Evolutionary conservation across 2,113 vertebrate genomes (phyloP).

Genomic region (Rhinogobius similis): DNA sequence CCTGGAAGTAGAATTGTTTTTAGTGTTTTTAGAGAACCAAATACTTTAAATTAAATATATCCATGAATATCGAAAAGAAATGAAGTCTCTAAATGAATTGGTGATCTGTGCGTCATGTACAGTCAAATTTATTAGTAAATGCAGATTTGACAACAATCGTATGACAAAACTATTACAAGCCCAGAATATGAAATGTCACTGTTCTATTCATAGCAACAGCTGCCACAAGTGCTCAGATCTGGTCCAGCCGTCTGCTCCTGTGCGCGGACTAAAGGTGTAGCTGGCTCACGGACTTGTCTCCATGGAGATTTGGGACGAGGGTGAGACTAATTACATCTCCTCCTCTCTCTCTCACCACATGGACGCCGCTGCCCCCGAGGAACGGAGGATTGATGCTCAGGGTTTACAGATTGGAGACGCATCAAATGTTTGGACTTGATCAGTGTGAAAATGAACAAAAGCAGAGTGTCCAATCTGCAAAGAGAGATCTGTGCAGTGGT

Average conservation of each 20-base stretch:
- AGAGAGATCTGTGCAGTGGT: too few species aligned
- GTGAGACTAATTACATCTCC: constrained; percentile 62
- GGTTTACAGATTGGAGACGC: constrained; percentile 17
- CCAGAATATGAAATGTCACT: not conserved
- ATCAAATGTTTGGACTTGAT: constrained; percentile 11
- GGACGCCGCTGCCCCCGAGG: constrained; percentile 13
- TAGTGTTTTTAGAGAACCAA: too few species aligned
- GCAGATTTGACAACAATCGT: not conserved
- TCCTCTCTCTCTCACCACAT: constrained; percentile 28
- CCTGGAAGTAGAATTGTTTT: too few species aligned
- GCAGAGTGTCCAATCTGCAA: too few species aligned
- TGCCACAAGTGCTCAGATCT: constrained; percentile 29
- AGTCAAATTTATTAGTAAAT: too few species aligned
- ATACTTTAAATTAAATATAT: too few species aligned
- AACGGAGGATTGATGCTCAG: constrained; percentile 34
- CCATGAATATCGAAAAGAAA: too few species aligned
- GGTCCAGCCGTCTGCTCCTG: constrained; percentile 40
- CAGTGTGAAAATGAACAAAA: constrained; percentile 17
- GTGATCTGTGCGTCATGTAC: too few species aligned
- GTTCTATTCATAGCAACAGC: constrained; percentile 42
- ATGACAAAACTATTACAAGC: not conserved
- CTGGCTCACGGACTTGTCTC: constrained; percentile 68
- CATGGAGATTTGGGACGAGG: constrained; percentile 74
- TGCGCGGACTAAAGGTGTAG: constrained; percentile 55
- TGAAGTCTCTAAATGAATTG: not conserved